Evolutionary conservation across 2,113 vertebrate species (phyloP).

Genomic region (Sylvietta virens): DNA sequence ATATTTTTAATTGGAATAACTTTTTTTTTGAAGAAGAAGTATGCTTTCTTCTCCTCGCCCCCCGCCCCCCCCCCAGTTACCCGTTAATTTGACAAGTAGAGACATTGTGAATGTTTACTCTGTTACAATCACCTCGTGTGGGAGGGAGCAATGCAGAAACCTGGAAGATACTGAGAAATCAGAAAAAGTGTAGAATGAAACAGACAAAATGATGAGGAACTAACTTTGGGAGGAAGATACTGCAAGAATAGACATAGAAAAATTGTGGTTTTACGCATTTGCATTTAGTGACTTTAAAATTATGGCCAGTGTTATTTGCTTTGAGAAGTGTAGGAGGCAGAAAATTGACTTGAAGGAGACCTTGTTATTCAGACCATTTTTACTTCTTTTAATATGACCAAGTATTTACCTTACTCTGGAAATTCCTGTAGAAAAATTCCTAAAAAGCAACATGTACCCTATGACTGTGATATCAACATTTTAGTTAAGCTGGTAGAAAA

Average conservation of each 20-base stretch:
- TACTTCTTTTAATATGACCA: background rate
- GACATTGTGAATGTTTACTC: background rate
- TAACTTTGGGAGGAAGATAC: background rate
- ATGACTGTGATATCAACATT: background rate
- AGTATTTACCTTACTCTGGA: background rate
- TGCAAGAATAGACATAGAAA: background rate
- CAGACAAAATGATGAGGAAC: background rate
- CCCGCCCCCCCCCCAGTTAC: no score
- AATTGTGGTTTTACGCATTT: background rate
- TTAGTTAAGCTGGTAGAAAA: background rate
- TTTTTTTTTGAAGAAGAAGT: background rate
- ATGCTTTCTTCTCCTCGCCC: background rate
- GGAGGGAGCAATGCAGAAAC: background rate
- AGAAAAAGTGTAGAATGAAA: background rate
- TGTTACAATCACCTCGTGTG: background rate
- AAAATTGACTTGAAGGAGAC: background rate
- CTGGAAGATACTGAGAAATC: background rate
- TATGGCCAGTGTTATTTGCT: background rate
- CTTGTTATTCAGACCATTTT: background rate
- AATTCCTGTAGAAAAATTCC: background rate
- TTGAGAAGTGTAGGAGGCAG: background rate
- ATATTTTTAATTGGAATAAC: background rate
- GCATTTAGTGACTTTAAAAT: background rate
- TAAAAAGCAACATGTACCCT: background rate
- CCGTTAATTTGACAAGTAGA: background rate